phyloP scores from a whole-genome alignment of 1,140 invertebrate genomes.

The Zophobas morio region DNA sequence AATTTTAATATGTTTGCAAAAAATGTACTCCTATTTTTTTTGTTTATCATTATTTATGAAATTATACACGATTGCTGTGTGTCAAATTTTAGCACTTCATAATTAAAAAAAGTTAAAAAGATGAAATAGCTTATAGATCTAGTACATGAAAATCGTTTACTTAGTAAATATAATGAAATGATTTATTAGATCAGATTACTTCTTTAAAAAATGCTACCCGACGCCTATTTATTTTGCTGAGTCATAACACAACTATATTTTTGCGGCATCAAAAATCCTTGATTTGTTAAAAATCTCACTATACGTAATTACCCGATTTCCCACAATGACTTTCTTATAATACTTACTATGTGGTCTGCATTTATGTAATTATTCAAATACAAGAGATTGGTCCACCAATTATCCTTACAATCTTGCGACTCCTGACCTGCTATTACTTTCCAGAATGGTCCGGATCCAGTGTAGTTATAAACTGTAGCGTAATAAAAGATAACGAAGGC shows the following conservation, averaged over 20 bases:
- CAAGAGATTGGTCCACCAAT: constrained; percentile 72
- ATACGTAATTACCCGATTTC: constrained; percentile 40
- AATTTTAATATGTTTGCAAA: not conserved
- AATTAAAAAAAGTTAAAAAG: no score
- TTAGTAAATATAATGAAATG: not conserved
- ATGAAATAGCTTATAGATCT: no score
- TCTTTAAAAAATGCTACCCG: no score
- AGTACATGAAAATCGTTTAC: no score
- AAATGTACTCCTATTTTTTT: not conserved
- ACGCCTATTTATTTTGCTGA: not conserved
- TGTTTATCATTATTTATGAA: no score
- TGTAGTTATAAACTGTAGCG: constrained; percentile 61
- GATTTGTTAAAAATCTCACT: constrained; percentile 42
- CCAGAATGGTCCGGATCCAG: constrained; percentile 63
- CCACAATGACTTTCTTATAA: constrained; percentile 13
- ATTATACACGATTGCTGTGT: no score
- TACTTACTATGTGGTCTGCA: constrained; percentile 65
- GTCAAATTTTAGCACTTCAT: no score
- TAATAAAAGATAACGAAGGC: constrained; percentile 64
- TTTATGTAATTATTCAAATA: constrained; percentile 75
- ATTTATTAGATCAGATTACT: no score
- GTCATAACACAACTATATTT: constrained; percentile 9
- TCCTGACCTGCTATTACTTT: constrained; percentile 61
- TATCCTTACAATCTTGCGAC: constrained; percentile 62
- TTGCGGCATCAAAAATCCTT: constrained; percentile 40